A percentile compares a stretch with the other conserved stretches of the same genome.
Conservation (phyloP, 2,797 vertebrate genomes). For the Dendrocincla tyrannina region DNA sequence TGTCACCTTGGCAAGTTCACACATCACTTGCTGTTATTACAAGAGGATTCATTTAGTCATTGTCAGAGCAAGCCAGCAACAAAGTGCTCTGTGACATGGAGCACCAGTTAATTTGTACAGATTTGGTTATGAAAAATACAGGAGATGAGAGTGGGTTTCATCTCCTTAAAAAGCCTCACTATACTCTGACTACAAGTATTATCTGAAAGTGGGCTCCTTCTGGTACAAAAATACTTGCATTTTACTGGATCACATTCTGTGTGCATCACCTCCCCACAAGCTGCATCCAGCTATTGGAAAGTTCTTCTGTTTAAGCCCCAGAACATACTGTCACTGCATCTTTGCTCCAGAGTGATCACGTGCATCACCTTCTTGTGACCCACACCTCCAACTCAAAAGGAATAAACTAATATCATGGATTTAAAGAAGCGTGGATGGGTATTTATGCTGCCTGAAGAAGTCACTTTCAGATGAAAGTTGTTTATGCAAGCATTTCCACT, state of each 20-base stretch:
- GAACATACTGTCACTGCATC: not conserved
- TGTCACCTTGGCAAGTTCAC: not conserved
- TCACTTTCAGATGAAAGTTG: fast-evolving
- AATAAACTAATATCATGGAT: not conserved
- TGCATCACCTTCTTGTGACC: not conserved
- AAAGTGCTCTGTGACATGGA: not conserved
- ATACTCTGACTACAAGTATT: not conserved
- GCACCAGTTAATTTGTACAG: not conserved
- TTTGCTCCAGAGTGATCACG: not conserved
- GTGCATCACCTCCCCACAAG: not conserved
- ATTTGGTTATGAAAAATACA: not conserved
- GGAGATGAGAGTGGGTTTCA: not conserved
- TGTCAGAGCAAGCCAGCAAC: not conserved
- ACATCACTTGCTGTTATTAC: not conserved
- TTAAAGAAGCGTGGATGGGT: not conserved
- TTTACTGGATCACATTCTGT: not conserved
- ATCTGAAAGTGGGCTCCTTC: not conserved
- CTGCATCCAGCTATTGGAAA: not conserved
- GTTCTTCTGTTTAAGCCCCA: not conserved
- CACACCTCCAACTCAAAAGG: not conserved
- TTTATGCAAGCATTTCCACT: not conserved
- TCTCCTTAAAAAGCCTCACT: not conserved
- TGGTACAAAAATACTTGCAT: not conserved
- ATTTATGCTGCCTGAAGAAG: not conserved
- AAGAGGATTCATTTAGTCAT: fast-evolving